Conservation (phyloP, 2,888 invertebrate genomes). For the Hemithea aestivaria region DNA sequence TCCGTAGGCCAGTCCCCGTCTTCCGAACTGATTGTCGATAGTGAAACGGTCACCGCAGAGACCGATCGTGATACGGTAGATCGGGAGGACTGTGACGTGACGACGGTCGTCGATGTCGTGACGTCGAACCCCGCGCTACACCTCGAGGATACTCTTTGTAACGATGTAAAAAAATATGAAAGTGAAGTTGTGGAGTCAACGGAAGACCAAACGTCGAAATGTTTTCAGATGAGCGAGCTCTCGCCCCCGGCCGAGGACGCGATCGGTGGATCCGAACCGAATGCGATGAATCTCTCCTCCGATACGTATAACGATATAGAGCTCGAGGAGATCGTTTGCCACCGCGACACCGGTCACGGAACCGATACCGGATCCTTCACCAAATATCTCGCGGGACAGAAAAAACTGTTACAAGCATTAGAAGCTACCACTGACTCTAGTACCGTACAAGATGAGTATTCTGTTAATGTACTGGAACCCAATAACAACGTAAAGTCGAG, state of each 20-base stretch:
- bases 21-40: constrained; percentile 12
- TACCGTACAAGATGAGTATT: constrained; percentile 14
- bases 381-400: constrained; percentile 43
- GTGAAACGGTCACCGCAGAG: constrained; percentile 8
- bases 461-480: constrained; percentile 11
- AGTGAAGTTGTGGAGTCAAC: constrained; percentile 21
- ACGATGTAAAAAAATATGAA: constrained; percentile 17
- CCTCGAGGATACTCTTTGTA: constrained; percentile 6
- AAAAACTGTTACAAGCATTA: constrained; percentile 40
- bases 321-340: constrained; percentile 30
- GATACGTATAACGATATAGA: constrained; percentile 22
- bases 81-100: constrained; percentile 4
- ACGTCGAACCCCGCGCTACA: constrained; percentile 5
- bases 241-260: constrained; percentile 13
- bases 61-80: constrained; percentile 4
- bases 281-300: constrained; percentile 8
- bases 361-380: constrained; percentile 33
- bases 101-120: constrained; percentile 5
- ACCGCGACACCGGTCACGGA: constrained; percentile 21
- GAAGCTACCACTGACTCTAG: constrained; percentile 25
- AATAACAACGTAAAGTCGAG: constrained; percentile 18
- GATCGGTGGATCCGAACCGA: constrained; percentile 5
- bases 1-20: constrained; percentile 42
- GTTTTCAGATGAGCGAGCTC: constrained; percentile 27
- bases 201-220: constrained; percentile 28